These are phyloP conservation scores for Polylopha cassiicola DNA, from an alignment of 2,888 invertebrate genomes.

Conservation along the genomic window DNA sequence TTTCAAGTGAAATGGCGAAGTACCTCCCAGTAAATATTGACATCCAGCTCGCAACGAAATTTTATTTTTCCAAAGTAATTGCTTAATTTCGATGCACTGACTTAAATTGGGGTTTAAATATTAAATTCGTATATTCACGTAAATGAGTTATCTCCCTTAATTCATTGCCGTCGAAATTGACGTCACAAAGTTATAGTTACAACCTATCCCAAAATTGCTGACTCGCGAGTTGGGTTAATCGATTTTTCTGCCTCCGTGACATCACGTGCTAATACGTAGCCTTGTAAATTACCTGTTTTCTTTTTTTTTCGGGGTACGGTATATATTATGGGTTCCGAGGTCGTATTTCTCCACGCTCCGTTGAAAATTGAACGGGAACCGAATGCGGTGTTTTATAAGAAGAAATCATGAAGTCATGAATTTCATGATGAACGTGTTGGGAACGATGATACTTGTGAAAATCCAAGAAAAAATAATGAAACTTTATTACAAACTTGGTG, in stretches of 20 bases:
- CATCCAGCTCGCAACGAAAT: constrained; percentile 22
- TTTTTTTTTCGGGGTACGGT: constrained; percentile 43
- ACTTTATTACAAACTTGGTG: no score
- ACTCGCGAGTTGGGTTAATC: constrained; percentile 55
- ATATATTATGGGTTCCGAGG: constrained; percentile 53
- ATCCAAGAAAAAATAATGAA: no score
- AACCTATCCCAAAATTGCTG: constrained; percentile 45
- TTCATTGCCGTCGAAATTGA: no score
- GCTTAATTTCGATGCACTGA: constrained; percentile 11
- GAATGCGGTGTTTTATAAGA: constrained; percentile 45
- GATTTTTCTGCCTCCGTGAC: constrained; percentile 60
- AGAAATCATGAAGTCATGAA: constrained; percentile 32
- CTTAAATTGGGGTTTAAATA: no score
- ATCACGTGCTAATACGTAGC: constrained; percentile 51
- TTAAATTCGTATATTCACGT: no score
- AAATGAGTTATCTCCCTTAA: no score
- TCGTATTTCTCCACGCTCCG: constrained; percentile 59
- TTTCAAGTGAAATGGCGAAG: neutral
- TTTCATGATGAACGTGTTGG: constrained; percentile 9
- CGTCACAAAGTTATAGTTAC: constrained; percentile 10
- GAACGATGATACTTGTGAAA: no score
- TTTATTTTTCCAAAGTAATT: constrained; percentile 32
- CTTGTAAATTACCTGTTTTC: constrained; percentile 38
- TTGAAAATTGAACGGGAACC: constrained; percentile 55
- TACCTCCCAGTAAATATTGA: constrained; percentile 20